Base-by-base conservation (phyloP, 1,140 invertebrate genomes). In the Saccostrea glomerata region DNA sequence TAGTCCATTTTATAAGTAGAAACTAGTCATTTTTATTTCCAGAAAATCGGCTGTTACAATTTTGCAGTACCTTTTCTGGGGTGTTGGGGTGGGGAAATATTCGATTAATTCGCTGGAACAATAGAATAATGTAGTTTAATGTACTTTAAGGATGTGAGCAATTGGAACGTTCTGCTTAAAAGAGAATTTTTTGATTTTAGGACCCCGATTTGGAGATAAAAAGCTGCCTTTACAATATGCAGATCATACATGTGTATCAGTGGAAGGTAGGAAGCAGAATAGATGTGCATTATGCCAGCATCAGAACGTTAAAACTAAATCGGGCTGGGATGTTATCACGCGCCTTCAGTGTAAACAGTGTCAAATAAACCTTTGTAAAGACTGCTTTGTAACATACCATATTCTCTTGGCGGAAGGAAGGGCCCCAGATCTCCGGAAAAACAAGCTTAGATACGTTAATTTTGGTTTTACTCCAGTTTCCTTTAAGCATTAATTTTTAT, bases 201-300 rank as follows among this genome's bases (percentile, higher is more conserved):
- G 70, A 25, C 70, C 70, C 9, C 25, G 70, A 25, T 25, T 77
- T 77, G 25, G 70, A 77, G 70, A 77, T 77, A 77, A 77, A 77
- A 77, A 30, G 70, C 70, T 77, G 70, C 70, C 70, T 25, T 25
- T 11, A 30, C 70, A 77, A 77, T 77, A 77, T 77, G 70, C 70
- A 77, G 70, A 77, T 77, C 70, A 77, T 77, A 77, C 23, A 25
- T 77, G 70, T 25, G 70, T 77, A 30, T 77, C 70, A 11, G 70
- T 77, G 70, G 70, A 77, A 77, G 70, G 70, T 77, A 25, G 70
- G 70, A 77, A 77, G 25, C 70, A 77, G 25, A 77, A 77, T 77
- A 77, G 70, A 25, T 77, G 70, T 36, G 70, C 70, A 30, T 25
- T 77, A 15, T 77, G 70, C 25, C 70, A 77, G 30, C 70, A 77